Conservation (phyloP, 1,140 invertebrate species). For the Rhopalosiphum padi region DNA sequence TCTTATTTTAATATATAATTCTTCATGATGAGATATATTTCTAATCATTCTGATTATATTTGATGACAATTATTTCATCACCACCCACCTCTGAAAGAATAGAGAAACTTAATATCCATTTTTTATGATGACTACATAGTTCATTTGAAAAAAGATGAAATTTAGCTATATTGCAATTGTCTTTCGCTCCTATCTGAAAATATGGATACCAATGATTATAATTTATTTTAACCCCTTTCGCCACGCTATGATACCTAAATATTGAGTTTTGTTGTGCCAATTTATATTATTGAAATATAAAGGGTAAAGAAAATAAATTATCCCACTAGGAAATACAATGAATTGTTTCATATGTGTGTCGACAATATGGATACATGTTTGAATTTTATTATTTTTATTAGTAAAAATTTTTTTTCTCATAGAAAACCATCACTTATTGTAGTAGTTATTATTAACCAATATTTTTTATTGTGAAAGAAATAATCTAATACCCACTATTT, state of each 20-base stretch:
- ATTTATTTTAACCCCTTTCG: background rate
- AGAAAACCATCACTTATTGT: too few species aligned
- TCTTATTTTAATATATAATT: background rate
- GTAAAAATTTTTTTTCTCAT: too few species aligned
- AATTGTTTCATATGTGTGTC: background rate
- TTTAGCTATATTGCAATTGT: slow-evolving; percentile 30
- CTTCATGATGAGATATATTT: slow-evolving; percentile 21
- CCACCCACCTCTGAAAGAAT: slow-evolving; percentile 39
- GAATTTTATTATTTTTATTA: too few species aligned
- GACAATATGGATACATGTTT: background rate
- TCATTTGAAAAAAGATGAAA: slow-evolving; percentile 12
- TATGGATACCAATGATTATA: too few species aligned
- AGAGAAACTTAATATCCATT: too few species aligned
- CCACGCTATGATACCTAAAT: background rate
- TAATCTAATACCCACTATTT: background rate
- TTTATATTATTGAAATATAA: background rate
- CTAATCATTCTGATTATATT: background rate
- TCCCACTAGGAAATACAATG: background rate
- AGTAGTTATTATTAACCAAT: too few species aligned
- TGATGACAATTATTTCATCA: slow-evolving; percentile 47
- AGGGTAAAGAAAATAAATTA: background rate
- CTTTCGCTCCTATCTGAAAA: slow-evolving; percentile 40
- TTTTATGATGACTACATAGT: background rate
- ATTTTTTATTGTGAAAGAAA: too few species aligned
- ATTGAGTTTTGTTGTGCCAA: background rate